Base-by-base conservation (phyloP, 2,888 invertebrate genomes). In the Carabus problematicus region DNA sequence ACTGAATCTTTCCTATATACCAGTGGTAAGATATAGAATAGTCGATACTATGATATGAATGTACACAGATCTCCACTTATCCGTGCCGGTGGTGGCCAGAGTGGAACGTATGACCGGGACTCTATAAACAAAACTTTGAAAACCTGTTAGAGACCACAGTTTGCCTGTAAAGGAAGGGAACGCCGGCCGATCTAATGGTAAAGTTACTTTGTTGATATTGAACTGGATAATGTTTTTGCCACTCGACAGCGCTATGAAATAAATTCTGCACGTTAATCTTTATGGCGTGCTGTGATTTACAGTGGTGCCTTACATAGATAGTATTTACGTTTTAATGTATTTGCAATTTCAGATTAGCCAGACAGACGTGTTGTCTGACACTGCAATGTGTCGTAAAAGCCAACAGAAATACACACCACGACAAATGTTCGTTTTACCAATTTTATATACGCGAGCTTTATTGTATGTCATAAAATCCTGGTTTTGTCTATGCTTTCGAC, bases 11-110 rank as follows among this genome's bases (percentile, higher is more conserved):
- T 29, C 2, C 2, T 29, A 29, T 29, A 29, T 29, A 29, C 2
- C 3, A 29, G 6, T 29, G 29, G 29, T 29, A 29, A 52, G 52
- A 52, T 52, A 52, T 19, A 1, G 52, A 70, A n/a, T n/a, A n/a
- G 70, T 71, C 69, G 72, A 72, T 71, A 72, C 70, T 70, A 68
- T 68, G 71, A 70, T 71, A 72, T 54, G 71, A 72, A 72, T 71
- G 71, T 71, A 73, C 73, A 73, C 71, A 73, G 71, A 71, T 73
- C 68, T 73, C 72, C 70, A 72, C 73, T 73, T 73, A 72, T 70
- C 39, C 56, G 40, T 40, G 39, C n/a, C 40, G 40, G 63, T 52
- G 40, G 63, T 64, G 63, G 63, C 54, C 54, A 64, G 63, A 12
- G 29, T 29, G 29, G 11, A 52, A 52, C 52, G 56, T 29, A 29